These are phyloP conservation scores for Drosophila mayri DNA, from an alignment of 1,140 invertebrate species.

Conservation along the genomic window DNA sequence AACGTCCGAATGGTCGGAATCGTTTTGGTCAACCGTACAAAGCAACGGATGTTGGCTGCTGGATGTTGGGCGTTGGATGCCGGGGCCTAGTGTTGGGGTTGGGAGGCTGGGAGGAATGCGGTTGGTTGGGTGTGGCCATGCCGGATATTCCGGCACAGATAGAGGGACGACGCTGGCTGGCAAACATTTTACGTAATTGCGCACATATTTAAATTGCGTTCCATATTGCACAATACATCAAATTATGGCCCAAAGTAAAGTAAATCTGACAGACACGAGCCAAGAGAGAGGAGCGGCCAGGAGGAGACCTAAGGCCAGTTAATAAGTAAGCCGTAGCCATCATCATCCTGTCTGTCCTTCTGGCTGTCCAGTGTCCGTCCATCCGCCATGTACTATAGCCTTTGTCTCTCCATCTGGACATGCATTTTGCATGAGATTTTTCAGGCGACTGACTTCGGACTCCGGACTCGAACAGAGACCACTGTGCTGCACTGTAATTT, in stretches of 20 bases:
- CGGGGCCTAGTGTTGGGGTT: not conserved
- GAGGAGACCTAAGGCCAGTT: constrained; percentile 36
- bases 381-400: not conserved
- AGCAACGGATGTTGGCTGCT: constrained; percentile 24
- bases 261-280: constrained; percentile 57
- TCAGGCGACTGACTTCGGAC: constrained; percentile 37
- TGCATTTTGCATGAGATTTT: constrained; percentile 74
- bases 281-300: not conserved
- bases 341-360: constrained; percentile 8
- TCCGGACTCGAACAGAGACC: constrained; percentile 7
- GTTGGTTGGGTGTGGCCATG: constrained; percentile 7
- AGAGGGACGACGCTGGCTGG: constrained; percentile 16
- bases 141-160: constrained; percentile 11
- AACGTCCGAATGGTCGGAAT: constrained; percentile 49
- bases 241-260: constrained; percentile 72
- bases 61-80: constrained; percentile 1
- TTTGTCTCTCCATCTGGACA: constrained; percentile 20
- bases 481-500: constrained; percentile 60
- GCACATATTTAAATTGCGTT: constrained; percentile 80
- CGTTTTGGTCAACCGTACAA: constrained; percentile 51
- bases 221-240: constrained; percentile 73
- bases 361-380: constrained; percentile 2
- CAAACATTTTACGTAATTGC: constrained; percentile 81
- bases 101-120: not conserved
- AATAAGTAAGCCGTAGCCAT: constrained; percentile 46